Percentiles rank a stretch among this genome's conserved stretches.
These are phyloP conservation scores for Cheirogaleus major DNA, from an alignment of 2,797 vertebrate species.

Conservation along the genomic window DNA sequence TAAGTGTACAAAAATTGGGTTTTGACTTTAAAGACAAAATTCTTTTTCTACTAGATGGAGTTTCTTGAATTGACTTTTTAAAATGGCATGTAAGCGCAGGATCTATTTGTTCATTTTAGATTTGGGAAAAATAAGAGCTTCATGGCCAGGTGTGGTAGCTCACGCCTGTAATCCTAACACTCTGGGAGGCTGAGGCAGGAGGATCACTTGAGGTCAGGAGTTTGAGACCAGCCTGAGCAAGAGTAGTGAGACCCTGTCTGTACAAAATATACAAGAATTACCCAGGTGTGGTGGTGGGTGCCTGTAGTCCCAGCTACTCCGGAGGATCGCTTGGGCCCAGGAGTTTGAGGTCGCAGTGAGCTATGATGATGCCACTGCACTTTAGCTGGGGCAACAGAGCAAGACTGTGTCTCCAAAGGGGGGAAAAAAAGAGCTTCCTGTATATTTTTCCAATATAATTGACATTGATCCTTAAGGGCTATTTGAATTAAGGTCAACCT, in stretches of 20 bases:
- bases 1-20: slow-evolving; percentile 10
- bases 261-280: background rate
- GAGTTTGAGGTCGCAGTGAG: background rate
- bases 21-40: slow-evolving; percentile 43
- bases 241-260: background rate
- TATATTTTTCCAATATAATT: background rate
- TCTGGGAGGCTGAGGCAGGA: background rate
- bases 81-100: background rate
- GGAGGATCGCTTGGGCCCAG: background rate
- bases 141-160: background rate
- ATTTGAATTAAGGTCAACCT: slow-evolving; percentile 11
- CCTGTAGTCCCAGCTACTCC: background rate
- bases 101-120: slow-evolving; percentile 9
- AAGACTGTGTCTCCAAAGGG: background rate
- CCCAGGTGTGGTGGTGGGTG: background rate
- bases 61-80: slow-evolving; percentile 40
- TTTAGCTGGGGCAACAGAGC: background rate
- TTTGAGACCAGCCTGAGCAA: background rate
- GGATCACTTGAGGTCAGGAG: background rate
- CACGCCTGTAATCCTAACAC: background rate
- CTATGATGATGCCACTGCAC: background rate
- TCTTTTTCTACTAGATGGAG: background rate
- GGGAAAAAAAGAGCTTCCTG: background rate
- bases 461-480: background rate
- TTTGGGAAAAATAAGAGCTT: background rate